These are phyloP conservation scores for Syrista parreyssii DNA, from an alignment of 2,888 invertebrate genomes.

Conservation along the genomic window DNA sequence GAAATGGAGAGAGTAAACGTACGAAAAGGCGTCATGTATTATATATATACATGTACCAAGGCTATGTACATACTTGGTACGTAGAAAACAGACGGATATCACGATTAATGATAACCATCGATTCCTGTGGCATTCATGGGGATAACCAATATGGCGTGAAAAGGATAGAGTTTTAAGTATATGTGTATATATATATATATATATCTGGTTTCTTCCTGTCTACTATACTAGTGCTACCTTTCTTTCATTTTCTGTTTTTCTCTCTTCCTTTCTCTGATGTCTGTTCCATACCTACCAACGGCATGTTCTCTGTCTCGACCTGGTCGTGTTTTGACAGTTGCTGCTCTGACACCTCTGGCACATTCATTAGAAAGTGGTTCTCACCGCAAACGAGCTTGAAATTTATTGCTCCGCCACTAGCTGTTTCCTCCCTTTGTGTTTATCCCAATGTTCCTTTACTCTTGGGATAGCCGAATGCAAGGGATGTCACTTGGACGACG, in stretches of 20 bases:
- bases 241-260: slow-evolving; percentile 32
- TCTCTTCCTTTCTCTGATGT: slow-evolving; percentile 13
- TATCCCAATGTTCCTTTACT: background rate
- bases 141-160: slow-evolving; percentile 50
- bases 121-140: slow-evolving; percentile 46
- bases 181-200: slow-evolving; percentile 17
- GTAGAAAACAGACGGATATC: slow-evolving; percentile 36
- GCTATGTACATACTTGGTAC: too few species aligned
- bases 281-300: slow-evolving; percentile 14
- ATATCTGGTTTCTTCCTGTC: slow-evolving; percentile 6
- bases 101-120: slow-evolving; percentile 56
- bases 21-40: background rate
- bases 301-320: slow-evolving; percentile 31
- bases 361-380: slow-evolving; percentile 65
- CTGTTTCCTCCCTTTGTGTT: background rate
- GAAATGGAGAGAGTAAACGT: background rate
- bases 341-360: slow-evolving; percentile 65
- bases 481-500: background rate
- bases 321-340: slow-evolving; percentile 65
- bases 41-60: too few species aligned
- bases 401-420: background rate
- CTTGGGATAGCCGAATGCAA: background rate
- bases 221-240: slow-evolving; percentile 27
- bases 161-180: slow-evolving; percentile 39
- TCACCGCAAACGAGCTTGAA: slow-evolving; percentile 37